These are phyloP conservation scores for Thamnophis elegans DNA, from an alignment of 2,797 vertebrate species.

Conservation along the genomic window DNA sequence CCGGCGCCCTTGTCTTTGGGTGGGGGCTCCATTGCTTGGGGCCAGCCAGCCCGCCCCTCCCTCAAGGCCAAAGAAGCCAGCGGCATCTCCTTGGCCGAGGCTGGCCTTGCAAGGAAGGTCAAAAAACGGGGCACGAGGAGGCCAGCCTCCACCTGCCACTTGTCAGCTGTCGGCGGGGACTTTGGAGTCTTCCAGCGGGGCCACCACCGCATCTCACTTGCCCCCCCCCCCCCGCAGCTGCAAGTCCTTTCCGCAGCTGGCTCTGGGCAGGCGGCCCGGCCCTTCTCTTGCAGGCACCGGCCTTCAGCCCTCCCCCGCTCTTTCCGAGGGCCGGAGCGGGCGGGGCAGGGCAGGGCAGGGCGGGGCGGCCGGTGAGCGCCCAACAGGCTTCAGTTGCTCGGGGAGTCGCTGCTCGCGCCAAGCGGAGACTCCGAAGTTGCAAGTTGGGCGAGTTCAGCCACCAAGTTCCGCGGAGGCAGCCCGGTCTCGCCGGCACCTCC, in stretches of 20 bases:
- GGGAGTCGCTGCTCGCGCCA: accelerated
- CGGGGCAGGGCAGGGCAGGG: no score
- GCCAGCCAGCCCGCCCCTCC: not conserved
- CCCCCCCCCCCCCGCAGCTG: not conserved
- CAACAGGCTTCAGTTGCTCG: not conserved
- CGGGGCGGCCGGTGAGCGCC: not conserved
- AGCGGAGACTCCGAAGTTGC: not conserved
- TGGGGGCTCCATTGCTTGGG: not conserved
- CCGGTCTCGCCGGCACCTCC: no score
- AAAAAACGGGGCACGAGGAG: not conserved
- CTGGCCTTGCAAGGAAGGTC: not conserved
- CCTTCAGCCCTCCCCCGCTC: not conserved
- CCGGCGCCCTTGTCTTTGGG: not conserved
- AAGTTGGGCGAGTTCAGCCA: not conserved
- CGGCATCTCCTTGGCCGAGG: not conserved
- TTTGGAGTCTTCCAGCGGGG: not conserved
- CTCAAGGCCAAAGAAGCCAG: not conserved
- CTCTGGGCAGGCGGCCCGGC: not conserved
- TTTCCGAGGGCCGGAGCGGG: not conserved
- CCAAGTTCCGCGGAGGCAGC: not conserved
- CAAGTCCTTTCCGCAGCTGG: not conserved
- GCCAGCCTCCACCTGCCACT: not conserved
- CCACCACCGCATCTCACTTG: not conserved
- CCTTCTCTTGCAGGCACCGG: not conserved
- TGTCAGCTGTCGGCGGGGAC: not conserved